Evolutionary conservation across 1,140 invertebrate species (phyloP), one percentile per base, ranked within the genome.

Genomic region (Papilio polyxenes): DNA sequence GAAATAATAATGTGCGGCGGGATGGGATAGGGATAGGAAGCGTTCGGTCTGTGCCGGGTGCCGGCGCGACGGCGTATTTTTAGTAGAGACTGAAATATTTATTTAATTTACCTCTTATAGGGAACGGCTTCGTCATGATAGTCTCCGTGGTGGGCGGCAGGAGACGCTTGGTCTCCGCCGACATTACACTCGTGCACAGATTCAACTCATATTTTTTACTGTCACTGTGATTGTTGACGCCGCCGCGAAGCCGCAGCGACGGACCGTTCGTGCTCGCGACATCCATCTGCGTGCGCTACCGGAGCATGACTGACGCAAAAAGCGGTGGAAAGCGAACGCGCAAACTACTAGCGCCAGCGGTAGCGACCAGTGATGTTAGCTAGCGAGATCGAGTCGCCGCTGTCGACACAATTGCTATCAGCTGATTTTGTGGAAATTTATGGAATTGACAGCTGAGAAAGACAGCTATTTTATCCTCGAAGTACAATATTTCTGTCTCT

Each of bases 71-170:
- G 75, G 23, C 75, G 44, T 83, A 81, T 83, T 83, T 82, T 75
- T 81, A 83, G 82, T 74, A 49, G 23, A 5, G 17, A 44, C 40
- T 76, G 23, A 51, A 59, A 80, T 10, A 49, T 23, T 62, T 74
- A 51, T 40, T 62, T 81, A 76, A 87, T 89, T 95, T 95, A 96
- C 97, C 97, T 95, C 97, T 95, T 79, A 98, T 97, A 23, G 97
- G 97, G 91, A 98, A 98, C 56, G 97, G 97, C 94, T 98, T 98
- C 11, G 97, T 98, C 95, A 97, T 97, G 75, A 98, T 97, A 17
- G 97, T 98, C 89, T 97, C 97, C 49, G 96, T 96, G 37, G 96
- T 97, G 20, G 97, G 97, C 62, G 97, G 97, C 84, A 96, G 85
- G 9, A 96, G 92, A 86, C 96, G 95, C 82, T 96, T 95, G 11